Evolutionary conservation across 2,113 vertebrate species (phyloP).

Genomic region (Phalacrocorax pelagicus): DNA sequence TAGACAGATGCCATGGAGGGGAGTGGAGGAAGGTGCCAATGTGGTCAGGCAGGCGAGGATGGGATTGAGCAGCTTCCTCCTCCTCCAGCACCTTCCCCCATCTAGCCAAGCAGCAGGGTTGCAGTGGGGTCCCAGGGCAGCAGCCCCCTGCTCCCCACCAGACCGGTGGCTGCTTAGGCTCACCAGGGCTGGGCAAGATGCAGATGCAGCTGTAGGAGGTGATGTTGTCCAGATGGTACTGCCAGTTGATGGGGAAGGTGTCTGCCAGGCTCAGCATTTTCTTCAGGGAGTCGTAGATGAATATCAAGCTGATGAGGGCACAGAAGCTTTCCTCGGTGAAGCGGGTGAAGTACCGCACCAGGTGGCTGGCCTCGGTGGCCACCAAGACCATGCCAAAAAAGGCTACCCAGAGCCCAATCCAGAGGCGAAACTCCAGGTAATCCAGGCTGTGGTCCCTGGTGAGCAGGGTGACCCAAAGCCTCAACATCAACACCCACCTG

Average conservation of each 20-base stretch:
- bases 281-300: conserved; percentile 79
- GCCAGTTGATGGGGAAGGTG: conserved; percentile 77
- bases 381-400: conserved; percentile 78
- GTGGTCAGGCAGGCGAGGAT: neutral
- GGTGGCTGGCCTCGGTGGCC: conserved; percentile 79
- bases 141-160: neutral
- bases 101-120: neutral
- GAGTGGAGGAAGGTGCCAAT: neutral
- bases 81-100: neutral
- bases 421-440: conserved; percentile 82
- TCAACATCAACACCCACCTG: fast-evolving
- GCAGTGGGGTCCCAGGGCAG: neutral
- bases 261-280: conserved; percentile 79
- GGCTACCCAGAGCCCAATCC: conserved; percentile 83
- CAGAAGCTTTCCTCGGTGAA: conserved; percentile 85
- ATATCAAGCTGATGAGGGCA: conserved; percentile 82
- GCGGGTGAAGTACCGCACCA: conserved; percentile 79
- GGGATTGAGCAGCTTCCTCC: neutral
- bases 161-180: neutral
- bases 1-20: neutral
- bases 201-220: conserved; percentile 73
- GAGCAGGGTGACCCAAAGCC: neutral
- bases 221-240: conserved; percentile 47
- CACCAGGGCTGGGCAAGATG: conserved; percentile 43
- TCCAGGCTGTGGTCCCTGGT: conserved; percentile 74